Conservation (phyloP, 2,797 vertebrate species). For the Oryzias dopingdopingensis region DNA sequence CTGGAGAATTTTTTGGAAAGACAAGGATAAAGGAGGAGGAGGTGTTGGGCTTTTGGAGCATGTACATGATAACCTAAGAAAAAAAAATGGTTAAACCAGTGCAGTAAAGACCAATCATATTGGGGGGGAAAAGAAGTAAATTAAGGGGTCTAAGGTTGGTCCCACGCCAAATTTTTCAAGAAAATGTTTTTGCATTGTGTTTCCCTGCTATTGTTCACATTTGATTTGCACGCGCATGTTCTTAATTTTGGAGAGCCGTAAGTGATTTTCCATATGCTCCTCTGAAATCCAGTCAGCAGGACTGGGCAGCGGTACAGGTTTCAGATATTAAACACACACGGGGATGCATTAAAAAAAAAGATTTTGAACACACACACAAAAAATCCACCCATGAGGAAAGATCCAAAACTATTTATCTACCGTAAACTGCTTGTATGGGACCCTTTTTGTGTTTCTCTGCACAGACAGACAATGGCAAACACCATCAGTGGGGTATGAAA, state of each 20-base stretch:
- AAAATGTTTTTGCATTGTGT: too few relatives aligned
- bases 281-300: slow-evolving; percentile 56
- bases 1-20: slow-evolving; percentile 47
- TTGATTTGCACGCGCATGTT: slow-evolving; percentile 12
- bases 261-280: slow-evolving; percentile 69
- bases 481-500: slow-evolving; percentile 1
- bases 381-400: slow-evolving; percentile 13
- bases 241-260: slow-evolving; percentile 25
- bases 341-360: too few relatives aligned
- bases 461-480: slow-evolving; percentile 7
- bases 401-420: too few relatives aligned
- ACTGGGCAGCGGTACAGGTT: slow-evolving; percentile 38
- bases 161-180: too few relatives aligned
- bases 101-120: background rate
- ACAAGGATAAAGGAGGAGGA: slow-evolving; percentile 2
- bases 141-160: too few relatives aligned
- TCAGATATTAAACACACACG: slow-evolving; percentile 29
- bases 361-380: slow-evolving; percentile 23
- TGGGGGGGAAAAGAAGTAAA: too few relatives aligned
- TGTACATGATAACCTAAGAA: slow-evolving; percentile 37
- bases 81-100: slow-evolving; percentile 36
- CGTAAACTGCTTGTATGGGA: slow-evolving; percentile 5
- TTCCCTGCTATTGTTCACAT: slow-evolving; percentile 5
- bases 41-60: background rate
- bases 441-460: slow-evolving; percentile 8